Evolutionary conservation across 2,888 invertebrate genomes (phyloP).

Genomic region (Caenorhabditis sp.): DNA sequence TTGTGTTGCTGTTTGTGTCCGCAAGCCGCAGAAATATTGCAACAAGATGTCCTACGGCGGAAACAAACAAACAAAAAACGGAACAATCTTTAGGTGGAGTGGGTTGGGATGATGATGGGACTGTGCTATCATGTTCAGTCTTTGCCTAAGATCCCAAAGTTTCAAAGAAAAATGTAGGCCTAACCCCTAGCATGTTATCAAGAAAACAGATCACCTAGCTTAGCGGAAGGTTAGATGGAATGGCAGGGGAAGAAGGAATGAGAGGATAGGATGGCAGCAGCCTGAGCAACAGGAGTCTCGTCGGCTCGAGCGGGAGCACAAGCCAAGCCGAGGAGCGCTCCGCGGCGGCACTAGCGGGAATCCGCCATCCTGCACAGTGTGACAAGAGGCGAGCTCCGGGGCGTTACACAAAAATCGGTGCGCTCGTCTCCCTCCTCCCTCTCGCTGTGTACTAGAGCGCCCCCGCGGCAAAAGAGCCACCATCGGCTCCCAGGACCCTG

Average conservation of each 20-base stretch:
- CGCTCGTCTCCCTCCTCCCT: constrained; percentile 12
- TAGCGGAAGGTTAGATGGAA: constrained; percentile 6
- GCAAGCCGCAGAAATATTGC: constrained; percentile 13
- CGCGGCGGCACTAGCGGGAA: constrained; percentile 51
- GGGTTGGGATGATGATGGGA: no score
- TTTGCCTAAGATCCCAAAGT: no score
- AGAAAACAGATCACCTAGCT: constrained; percentile 25
- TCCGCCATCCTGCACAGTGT: constrained; percentile 57
- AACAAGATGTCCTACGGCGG: neutral
- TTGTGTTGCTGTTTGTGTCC: constrained; percentile 13
- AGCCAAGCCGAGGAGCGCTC: constrained; percentile 37
- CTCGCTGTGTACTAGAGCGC: constrained; percentile 58
- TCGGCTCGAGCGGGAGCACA: constrained; percentile 16
- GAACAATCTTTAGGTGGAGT: no score
- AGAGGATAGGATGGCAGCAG: constrained; percentile 27
- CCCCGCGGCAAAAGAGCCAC: constrained; percentile 44
- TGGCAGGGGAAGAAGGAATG: constrained; percentile 30
- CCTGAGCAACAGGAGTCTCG: neutral
- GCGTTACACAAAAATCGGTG: constrained; percentile 62
- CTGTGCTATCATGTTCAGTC: no score
- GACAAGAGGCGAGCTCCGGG: constrained; percentile 56
- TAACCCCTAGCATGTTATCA: neutral
- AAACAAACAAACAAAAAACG: constrained; percentile 3
- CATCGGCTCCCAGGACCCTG: constrained; percentile 9
- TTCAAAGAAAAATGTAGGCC: no score